Base-by-base conservation (phyloP, 1,140 invertebrate species). In the Oryzaephilus surinamensis region DNA sequence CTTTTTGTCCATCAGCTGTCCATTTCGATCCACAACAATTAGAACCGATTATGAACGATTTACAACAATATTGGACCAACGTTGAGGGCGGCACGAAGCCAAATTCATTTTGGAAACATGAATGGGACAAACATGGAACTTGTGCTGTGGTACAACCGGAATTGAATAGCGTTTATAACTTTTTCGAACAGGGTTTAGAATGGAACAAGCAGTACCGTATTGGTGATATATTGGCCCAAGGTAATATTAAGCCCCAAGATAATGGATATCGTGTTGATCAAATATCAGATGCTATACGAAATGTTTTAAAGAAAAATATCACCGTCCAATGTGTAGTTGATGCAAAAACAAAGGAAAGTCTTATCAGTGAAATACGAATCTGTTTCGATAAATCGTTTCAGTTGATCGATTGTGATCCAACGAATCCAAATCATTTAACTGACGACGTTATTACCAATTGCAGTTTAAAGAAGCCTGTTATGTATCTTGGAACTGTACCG, bases 61-160 rank as follows among this genome's bases (percentile, higher is more conserved):
- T 90, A 17, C 63, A 76, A 35, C 60, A 72, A 18, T 73, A 71
- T 30, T 90, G 86, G 86, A 72, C 74, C 1, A 82, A 87, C 49
- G 66, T 90, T 38, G 73, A 83, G 55, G 70, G 48, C 62, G 69
- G 64, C 43, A 72, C 64, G 2, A 60, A 66, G 20, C 53, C 61
- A 7, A 69, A 76, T 48, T 67, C 70, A 5, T 68, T 90, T 5
- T 90, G 85, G 86, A 65, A 74, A 41, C 84, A 91, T 42, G 86
- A 89, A 58, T 91, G 85, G 85, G 57, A 67, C 1, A 91, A 89
- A 54, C 86, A 91, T 58, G 86, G 85, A 0, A 85, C 84, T 0
- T 90, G 86, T 54, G 81, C 84, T 10, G 65, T 73, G 0, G 48
- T 56, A 5, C 41, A 86, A 2, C 60, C 72, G n/a, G 28, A 51